A percentile compares a stretch with the other conserved stretches of the same genome.
Conservation (phyloP, 53 echinoderm and acorn worm species). For the Holothuria scabra region DNA sequence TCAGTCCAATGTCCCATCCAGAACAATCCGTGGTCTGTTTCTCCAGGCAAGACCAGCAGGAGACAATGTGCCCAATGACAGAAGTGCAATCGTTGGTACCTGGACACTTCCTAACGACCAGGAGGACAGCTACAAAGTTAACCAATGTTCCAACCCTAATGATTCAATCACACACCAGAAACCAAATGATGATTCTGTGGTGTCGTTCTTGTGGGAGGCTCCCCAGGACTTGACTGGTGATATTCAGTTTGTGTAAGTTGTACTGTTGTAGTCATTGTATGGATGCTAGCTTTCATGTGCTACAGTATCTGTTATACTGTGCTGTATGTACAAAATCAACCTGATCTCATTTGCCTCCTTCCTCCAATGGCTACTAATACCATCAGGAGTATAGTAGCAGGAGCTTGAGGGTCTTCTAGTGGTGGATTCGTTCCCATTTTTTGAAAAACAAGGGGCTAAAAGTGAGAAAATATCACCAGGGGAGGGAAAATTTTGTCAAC, state of each 20-base stretch:
- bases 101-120: background rate
- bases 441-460: too few species aligned
- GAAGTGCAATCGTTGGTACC: background rate
- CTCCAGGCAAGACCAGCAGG: background rate
- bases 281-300: too few species aligned
- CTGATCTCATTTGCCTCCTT: too few species aligned
- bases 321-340: too few species aligned
- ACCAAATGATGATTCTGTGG: background rate
- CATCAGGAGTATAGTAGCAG: too few species aligned
- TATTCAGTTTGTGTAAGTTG: conserved; percentile 10
- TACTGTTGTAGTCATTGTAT: background rate
- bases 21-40: background rate
- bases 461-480: too few species aligned
- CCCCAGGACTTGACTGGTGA: background rate
- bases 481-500: too few species aligned
- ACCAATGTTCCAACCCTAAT: background rate
- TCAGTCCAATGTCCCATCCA: background rate
- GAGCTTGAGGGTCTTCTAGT: too few species aligned
- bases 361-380: too few species aligned
- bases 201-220: background rate
- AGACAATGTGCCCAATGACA: background rate
- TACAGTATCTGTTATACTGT: too few species aligned
- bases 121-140: background rate
- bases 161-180: background rate
- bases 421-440: too few species aligned